These are phyloP conservation scores for Malurus alboscapulatus DNA, from an alignment of 2,113 vertebrate species.

Conservation along the genomic window DNA sequence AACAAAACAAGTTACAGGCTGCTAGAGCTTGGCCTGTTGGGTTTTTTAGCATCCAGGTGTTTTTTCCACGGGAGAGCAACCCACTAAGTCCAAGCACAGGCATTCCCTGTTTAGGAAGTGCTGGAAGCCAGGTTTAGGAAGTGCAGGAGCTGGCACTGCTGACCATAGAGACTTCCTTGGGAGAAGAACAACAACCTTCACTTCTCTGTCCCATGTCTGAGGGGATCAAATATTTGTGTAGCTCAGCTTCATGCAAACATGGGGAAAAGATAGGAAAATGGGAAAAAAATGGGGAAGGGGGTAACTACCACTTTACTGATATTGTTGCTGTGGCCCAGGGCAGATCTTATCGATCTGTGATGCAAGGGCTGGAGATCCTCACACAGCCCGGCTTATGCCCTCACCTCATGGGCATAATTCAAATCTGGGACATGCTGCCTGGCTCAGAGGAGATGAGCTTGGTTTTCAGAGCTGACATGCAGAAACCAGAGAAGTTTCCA, in stretches of 20 bases:
- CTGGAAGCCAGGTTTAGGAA: background rate
- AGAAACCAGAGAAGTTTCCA: slow-evolving; percentile 23
- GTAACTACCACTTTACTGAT: background rate
- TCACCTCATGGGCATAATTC: background rate
- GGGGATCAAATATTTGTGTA: background rate
- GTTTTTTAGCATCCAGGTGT: background rate
- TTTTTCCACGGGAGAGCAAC: background rate
- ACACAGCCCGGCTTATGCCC: accelerated
- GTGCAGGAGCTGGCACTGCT: background rate
- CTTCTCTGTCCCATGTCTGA: background rate
- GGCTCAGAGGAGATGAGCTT: background rate
- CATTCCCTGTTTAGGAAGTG: background rate
- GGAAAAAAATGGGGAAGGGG: background rate
- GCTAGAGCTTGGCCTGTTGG: background rate
- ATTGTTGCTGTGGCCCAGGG: accelerated
- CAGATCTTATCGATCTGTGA: accelerated
- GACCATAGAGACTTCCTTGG: accelerated
- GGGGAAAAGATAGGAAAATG: background rate
- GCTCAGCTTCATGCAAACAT: background rate
- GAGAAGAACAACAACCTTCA: accelerated
- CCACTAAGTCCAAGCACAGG: background rate
- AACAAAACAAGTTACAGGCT: background rate
- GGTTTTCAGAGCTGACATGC: background rate
- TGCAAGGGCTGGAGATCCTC: background rate
- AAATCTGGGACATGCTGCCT: background rate